Base-by-base conservation (phyloP, 2,113 vertebrate genomes). In the Xyrauchen texanus region DNA sequence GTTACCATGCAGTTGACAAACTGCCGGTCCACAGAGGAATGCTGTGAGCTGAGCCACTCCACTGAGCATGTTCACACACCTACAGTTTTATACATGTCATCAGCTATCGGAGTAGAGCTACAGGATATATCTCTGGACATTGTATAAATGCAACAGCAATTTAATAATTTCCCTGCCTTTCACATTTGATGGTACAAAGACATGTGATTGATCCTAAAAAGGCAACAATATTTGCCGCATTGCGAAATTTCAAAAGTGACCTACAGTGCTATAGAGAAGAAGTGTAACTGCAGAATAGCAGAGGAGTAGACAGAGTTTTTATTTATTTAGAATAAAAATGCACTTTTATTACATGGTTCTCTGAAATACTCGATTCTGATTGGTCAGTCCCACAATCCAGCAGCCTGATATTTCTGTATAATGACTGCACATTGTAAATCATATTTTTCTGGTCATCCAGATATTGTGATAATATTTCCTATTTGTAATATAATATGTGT, bases 1-100 rank as follows among this genome's bases (percentile, higher is more conserved):
- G 70, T 84, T 84, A 84, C 83, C 66, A 66, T 73, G 15, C 51
- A 6, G 65, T 65, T 70, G 66, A 81, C 70, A 70, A 81, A 76
- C 60, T 71, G 75, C 62, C 61, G 74, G 68, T 47, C 61, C 83
- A 67, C 16, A 62, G 83, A 72, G 79, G 76, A 69, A 64, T 62
- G n/a, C 60, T 71, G 69, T 60, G 64, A 78, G 65, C 70, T 57
- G 68, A 81, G 67, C 21, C 70, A 65, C 62, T 60, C 8, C 63
- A 73, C 8, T 69, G 49, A 42, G 62, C 67, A 68, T 45, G 8
- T 42, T 57, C 47, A 71, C 49, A 71, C 7, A 64, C 49, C 68
- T 7, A 66, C 45, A 83, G 11, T 55, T 70, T 61, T 51, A 73
- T 60, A 42, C 34, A 64, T 69, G 69, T 42, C 21, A 34, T 72